These are phyloP conservation scores for Microplitis demolitor DNA, from an alignment of 1,140 invertebrate genomes.

Conservation along the genomic window DNA sequence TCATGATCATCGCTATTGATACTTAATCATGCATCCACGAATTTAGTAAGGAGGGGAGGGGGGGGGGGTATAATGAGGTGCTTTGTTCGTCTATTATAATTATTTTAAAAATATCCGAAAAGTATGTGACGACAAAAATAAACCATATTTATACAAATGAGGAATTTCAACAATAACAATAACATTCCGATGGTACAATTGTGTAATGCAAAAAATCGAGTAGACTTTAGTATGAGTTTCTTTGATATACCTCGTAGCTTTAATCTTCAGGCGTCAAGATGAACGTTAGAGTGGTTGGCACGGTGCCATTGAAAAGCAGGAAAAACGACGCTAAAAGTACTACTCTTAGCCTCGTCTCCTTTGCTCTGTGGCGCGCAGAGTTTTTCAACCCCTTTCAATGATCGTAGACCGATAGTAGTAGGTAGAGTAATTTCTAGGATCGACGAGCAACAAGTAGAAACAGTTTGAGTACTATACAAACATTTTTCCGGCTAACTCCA, in stretches of 20 bases:
- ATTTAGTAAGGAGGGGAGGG: too few relatives aligned
- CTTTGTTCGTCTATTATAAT: too few relatives aligned
- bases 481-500: background rate
- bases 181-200: background rate
- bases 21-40: too few relatives aligned
- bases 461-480: conserved; percentile 39
- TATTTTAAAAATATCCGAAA: background rate
- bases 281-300: conserved; percentile 11
- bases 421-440: conserved; percentile 40
- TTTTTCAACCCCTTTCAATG: background rate
- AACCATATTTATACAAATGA: background rate
- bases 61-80: too few relatives aligned
- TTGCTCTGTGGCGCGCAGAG: background rate
- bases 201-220: background rate
- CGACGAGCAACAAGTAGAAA: conserved; percentile 58
- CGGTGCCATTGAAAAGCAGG: conserved; percentile 10
- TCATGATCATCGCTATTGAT: too few relatives aligned
- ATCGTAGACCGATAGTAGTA: conserved; percentile 14
- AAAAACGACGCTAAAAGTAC: conserved; percentile 12
- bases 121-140: too few relatives aligned
- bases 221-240: background rate
- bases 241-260: conserved; percentile 6
- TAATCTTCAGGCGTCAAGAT: conserved; percentile 17
- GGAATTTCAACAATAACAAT: background rate
- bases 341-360: conserved; percentile 2